phyloP scores from a whole-genome alignment of 2,888 invertebrate genomes.

The Norana najaformis region DNA sequence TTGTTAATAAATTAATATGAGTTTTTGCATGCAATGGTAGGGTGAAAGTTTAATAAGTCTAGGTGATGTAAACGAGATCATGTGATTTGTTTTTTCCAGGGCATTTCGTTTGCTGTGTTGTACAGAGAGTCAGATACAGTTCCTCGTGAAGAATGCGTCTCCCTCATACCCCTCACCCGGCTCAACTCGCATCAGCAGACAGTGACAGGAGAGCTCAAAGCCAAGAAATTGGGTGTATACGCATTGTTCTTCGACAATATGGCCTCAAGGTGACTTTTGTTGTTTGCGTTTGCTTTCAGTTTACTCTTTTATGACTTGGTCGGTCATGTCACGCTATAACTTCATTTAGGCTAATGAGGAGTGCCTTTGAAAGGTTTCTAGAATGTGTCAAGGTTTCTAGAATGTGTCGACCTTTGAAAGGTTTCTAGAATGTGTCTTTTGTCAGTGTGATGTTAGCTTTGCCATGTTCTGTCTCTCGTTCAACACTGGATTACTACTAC shows the following conservation, averaged over 20 bases:
- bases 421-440: too few relatives aligned
- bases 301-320: background rate
- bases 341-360: too few relatives aligned
- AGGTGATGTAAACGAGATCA: too few relatives aligned
- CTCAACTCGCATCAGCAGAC: slow-evolving; percentile 58
- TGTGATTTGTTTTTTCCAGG: slow-evolving; percentile 47
- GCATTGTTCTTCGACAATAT: slow-evolving; percentile 59
- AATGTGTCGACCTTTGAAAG: too few relatives aligned
- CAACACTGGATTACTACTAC: too few relatives aligned
- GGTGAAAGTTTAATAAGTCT: too few relatives aligned
- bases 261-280: slow-evolving; percentile 51
- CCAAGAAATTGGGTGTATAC: slow-evolving; percentile 57
- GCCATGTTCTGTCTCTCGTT: too few relatives aligned
- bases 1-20: too few relatives aligned
- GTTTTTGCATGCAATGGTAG: too few relatives aligned
- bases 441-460: too few relatives aligned
- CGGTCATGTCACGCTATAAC: background rate
- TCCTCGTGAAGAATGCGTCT: slow-evolving; percentile 45
- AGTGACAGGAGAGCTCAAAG: slow-evolving; percentile 54
- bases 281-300: background rate
- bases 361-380: too few relatives aligned
- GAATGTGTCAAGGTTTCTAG: too few relatives aligned
- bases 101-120: slow-evolving; percentile 55
- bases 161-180: slow-evolving; percentile 53
- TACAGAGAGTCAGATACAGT: slow-evolving; percentile 47